phyloP scores from a whole-genome alignment of 2,888 invertebrate species.

The Mimas tiliae region DNA sequence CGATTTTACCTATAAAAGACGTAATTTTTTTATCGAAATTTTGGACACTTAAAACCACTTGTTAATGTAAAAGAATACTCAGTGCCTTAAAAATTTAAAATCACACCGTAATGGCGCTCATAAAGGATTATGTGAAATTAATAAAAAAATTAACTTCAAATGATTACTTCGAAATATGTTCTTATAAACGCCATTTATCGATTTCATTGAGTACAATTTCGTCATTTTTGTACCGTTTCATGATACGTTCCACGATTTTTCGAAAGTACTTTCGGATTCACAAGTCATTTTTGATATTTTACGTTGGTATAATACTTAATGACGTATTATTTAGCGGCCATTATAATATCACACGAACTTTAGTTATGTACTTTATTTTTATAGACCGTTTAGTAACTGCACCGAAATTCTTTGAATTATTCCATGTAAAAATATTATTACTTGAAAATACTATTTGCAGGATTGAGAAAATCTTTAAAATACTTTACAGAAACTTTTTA shows the following conservation, averaged over 20 bases:
- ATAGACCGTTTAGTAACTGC: neutral
- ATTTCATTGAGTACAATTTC: slow-evolving; percentile 7
- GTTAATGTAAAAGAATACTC: neutral
- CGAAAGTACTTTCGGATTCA: slow-evolving; percentile 9
- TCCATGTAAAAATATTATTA: too few species aligned
- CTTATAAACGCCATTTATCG: slow-evolving; percentile 11
- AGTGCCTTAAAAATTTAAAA: neutral
- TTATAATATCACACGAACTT: neutral
- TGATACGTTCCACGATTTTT: neutral
- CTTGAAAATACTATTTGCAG: too few species aligned
- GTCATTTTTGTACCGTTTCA: slow-evolving; percentile 10
- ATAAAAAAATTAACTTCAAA: slow-evolving; percentile 3
- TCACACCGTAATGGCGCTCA: neutral
- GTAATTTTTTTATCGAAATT: neutral
- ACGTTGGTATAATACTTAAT: neutral
- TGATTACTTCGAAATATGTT: slow-evolving; percentile 13
- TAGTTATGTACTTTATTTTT: neutral
- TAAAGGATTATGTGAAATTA: slow-evolving; percentile 18
- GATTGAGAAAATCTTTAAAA: too few species aligned
- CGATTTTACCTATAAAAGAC: neutral
- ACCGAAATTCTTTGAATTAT: too few species aligned
- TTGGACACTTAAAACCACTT: neutral
- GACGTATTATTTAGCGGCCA: neutral
- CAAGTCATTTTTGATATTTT: neutral
- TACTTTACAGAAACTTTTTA: too few species aligned